Percentiles rank a stretch among this genome's conserved stretches.
Evolutionary conservation across 2,888 invertebrate genomes (phyloP).

Genomic region (Reticulitermes lucifugus): DNA sequence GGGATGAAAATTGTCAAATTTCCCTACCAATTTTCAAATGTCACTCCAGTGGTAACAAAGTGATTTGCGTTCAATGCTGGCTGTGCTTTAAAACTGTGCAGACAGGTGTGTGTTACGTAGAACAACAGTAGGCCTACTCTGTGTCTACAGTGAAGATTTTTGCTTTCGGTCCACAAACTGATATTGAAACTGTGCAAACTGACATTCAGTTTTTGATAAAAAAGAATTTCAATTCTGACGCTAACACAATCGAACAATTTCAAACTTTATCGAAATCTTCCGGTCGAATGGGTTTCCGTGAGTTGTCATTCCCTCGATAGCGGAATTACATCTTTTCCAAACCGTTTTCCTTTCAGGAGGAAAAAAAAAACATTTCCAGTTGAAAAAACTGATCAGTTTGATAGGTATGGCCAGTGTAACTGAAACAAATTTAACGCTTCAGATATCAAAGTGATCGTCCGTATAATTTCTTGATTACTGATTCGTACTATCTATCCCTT

Average conservation of each 20-base stretch:
- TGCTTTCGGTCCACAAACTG: not conserved
- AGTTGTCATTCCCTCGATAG: conserved; percentile 19
- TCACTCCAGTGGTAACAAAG: no score
- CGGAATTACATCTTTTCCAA: conserved; percentile 8
- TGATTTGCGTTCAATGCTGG: no score
- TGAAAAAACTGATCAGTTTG: conserved; percentile 27
- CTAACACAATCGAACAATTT: not conserved
- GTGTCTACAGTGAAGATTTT: not conserved
- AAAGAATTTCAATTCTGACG: not conserved
- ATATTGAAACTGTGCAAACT: not conserved
- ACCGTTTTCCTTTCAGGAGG: conserved; percentile 5
- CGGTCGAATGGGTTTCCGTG: not conserved
- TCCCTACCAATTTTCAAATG: no score
- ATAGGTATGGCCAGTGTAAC: conserved; percentile 31
- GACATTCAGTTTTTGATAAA: not conserved
- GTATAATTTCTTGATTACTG: conserved; percentile 37
- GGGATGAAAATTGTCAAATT: no score
- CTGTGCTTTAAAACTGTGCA: no score
- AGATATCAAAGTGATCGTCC: conserved; percentile 25
- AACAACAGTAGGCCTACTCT: no score
- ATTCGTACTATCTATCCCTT: conserved; percentile 7
- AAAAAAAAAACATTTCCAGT: conserved; percentile 18
- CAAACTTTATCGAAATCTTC: conserved; percentile 12
- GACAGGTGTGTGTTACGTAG: no score
- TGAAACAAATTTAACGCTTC: conserved; percentile 36